Conservation (phyloP, 2,113 vertebrate genomes). For the Nyctereutes procyonoides region DNA sequence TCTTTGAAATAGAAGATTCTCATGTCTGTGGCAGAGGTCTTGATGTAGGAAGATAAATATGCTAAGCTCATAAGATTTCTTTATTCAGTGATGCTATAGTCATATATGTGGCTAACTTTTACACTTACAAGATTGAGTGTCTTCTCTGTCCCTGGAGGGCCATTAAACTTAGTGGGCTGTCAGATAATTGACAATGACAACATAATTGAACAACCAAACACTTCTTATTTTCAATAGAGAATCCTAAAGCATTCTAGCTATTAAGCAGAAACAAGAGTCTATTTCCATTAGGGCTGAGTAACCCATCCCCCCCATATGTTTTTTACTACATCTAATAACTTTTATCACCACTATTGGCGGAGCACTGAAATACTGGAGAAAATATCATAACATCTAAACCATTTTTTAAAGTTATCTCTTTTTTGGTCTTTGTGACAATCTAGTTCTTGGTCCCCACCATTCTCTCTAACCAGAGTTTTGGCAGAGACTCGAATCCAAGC, state of each 20-base stretch:
- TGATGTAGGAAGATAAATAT: neutral
- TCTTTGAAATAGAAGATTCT: conserved; percentile 28
- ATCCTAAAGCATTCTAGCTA: conserved; percentile 30
- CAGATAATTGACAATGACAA: conserved; percentile 38
- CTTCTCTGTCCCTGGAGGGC: conserved; percentile 7
- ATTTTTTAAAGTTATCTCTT: conserved; percentile 15
- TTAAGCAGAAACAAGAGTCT: neutral
- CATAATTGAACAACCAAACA: conserved; percentile 33
- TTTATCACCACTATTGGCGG: neutral
- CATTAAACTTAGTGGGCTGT: neutral
- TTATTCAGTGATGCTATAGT: neutral
- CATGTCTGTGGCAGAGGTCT: neutral
- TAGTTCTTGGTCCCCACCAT: neutral
- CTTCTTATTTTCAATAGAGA: conserved; percentile 32
- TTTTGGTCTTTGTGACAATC: neutral
- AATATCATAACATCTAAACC: neutral
- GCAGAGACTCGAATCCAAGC: conserved; percentile 34
- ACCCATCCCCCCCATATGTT: neutral
- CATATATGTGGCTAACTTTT: neutral
- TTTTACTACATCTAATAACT: conserved; percentile 21
- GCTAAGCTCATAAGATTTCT: neutral
- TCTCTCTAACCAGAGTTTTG: neutral
- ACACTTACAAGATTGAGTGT: neutral
- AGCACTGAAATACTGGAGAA: neutral
- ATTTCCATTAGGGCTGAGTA: conserved; percentile 7